phyloP scores from a whole-genome alignment of 2,888 invertebrate genomes.

The Trichacis sp. region DNA sequence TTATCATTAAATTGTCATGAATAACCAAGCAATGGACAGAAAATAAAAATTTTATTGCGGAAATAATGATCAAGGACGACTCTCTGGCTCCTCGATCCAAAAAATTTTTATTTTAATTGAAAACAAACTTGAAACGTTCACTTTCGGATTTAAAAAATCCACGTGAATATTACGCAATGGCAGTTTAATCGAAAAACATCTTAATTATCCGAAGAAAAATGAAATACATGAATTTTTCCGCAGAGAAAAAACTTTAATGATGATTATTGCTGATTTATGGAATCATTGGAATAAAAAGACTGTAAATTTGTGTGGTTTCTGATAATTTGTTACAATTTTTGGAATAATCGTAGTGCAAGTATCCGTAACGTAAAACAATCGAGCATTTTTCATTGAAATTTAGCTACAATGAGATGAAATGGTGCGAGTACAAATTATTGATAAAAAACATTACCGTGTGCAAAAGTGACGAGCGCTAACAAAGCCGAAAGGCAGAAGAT shows the following conservation, averaged over 20 bases:
- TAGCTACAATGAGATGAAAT: too few relatives aligned
- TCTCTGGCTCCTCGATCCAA: slow-evolving; percentile 15
- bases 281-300: too few relatives aligned
- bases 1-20: slow-evolving; percentile 12
- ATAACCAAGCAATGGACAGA: slow-evolving; percentile 20
- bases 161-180: too few relatives aligned
- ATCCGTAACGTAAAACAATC: background rate
- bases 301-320: too few relatives aligned
- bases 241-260: background rate
- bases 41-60: slow-evolving; percentile 28
- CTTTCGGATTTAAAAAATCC: too few relatives aligned
- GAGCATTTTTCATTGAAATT: too few relatives aligned
- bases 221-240: background rate
- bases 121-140: too few relatives aligned
- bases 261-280: background rate
- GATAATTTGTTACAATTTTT: too few relatives aligned
- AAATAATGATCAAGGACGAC: slow-evolving; percentile 30
- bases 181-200: background rate
- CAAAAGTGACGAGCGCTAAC: slow-evolving; percentile 19
- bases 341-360: too few relatives aligned
- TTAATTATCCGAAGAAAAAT: background rate
- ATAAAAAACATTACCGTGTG: slow-evolving; percentile 28
- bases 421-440: too few relatives aligned
- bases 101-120: too few relatives aligned
- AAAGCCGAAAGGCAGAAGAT: slow-evolving; percentile 30